Percentiles rank a stretch among this genome's conserved stretches.
phyloP scores from a whole-genome alignment of 2,888 invertebrate species.

The Latheticus oryzae region DNA sequence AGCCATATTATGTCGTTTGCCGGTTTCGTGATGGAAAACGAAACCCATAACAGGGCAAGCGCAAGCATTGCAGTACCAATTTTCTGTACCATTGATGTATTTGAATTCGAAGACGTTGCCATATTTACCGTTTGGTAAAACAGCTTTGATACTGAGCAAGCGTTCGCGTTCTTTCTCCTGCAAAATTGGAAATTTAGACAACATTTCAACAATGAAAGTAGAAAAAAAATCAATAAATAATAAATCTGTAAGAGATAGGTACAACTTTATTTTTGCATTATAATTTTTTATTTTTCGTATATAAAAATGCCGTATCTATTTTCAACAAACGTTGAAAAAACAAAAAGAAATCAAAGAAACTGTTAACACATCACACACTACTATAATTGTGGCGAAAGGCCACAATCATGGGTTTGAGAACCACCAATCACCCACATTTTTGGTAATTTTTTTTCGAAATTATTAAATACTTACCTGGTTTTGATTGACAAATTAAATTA shows the following conservation, averaged over 20 bases:
- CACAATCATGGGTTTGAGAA: conserved; percentile 45
- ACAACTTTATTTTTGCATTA: neutral
- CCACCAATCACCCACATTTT: conserved; percentile 29
- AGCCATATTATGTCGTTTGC: conserved; percentile 60
- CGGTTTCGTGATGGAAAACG: conserved; percentile 63
- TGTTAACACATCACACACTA: conserved; percentile 37
- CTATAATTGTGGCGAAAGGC: conserved; percentile 53
- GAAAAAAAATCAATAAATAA: conserved; percentile 1
- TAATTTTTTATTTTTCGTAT: too few species aligned
- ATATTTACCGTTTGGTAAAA: conserved; percentile 59
- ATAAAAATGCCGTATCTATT: too few species aligned
- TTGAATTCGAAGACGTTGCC: conserved; percentile 61
- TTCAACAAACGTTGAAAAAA: conserved; percentile 35
- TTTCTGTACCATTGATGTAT: conserved; percentile 58
- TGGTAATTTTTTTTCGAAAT: conserved; percentile 12
- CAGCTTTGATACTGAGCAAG: conserved; percentile 57
- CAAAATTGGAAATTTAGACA: conserved; percentile 24
- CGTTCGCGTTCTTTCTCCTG: conserved; percentile 62
- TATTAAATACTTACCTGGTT: conserved; percentile 32
- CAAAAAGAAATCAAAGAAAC: conserved; percentile 12
- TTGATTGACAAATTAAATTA: neutral
- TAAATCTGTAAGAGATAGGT: too few species aligned
- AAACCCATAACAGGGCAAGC: conserved; percentile 63
- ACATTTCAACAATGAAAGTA: conserved; percentile 4
- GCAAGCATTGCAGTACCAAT: conserved; percentile 64